Conservation (phyloP, 2,113 vertebrate genomes). For the Cyprinodon tularosa region DNA sequence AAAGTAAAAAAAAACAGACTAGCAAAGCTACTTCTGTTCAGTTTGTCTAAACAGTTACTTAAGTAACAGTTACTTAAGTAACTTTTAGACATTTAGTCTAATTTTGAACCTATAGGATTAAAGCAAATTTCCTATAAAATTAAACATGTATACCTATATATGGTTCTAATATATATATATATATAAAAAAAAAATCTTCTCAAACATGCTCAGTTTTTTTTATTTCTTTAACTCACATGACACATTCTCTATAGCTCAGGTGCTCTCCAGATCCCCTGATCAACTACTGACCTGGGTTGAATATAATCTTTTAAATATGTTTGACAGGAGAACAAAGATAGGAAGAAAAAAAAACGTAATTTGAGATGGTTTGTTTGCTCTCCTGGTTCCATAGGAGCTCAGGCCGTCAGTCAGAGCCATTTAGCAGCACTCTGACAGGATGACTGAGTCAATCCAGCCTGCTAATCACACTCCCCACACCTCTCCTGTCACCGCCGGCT, state of each 20-base stretch:
- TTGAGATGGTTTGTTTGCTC: background rate
- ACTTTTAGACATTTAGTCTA: background rate
- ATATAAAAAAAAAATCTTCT: too few relatives aligned
- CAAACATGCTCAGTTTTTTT: too few relatives aligned
- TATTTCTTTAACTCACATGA: background rate
- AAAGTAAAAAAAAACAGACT: too few relatives aligned
- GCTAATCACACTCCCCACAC: conserved; percentile 8
- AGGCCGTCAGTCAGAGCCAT: conserved; percentile 2
- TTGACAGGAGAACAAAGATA: background rate
- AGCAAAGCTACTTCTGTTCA: too few relatives aligned
- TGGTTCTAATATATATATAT: background rate
- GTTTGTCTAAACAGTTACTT: too few relatives aligned
- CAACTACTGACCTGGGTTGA: background rate
- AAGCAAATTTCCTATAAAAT: background rate
- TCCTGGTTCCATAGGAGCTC: conserved; percentile 17
- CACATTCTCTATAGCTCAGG: background rate
- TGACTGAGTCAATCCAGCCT: conserved; percentile 10
- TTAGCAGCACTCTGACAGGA: conserved; percentile 39
- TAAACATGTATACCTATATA: background rate
- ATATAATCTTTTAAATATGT: background rate
- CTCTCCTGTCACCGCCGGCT: background rate
- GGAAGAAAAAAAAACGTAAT: background rate
- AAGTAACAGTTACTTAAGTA: too few relatives aligned
- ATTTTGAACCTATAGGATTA: background rate
- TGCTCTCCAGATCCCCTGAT: background rate